Evolutionary conservation across 2,888 invertebrate species (phyloP).

Genomic region (Pyrrhosoma nymphula): DNA sequence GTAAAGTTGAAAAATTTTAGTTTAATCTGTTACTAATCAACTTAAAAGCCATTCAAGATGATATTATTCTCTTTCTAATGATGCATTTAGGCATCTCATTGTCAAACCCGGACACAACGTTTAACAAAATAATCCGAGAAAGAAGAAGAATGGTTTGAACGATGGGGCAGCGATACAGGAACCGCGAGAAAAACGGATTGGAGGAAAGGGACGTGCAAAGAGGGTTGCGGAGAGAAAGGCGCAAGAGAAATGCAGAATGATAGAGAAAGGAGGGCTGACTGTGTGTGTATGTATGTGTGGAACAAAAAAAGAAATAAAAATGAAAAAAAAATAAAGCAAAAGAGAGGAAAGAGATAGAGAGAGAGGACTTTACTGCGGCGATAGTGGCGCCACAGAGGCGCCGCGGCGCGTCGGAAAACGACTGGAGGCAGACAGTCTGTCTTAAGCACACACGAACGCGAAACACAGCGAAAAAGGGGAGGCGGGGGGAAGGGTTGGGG

Average conservation of each 20-base stretch:
- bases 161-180: background rate
- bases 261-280: too few relatives aligned
- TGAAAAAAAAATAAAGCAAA: background rate
- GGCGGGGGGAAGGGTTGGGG: background rate
- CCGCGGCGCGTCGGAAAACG: constrained; percentile 65
- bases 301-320: too few relatives aligned
- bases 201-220: background rate
- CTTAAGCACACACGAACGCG: constrained; percentile 60
- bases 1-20: too few relatives aligned
- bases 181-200: background rate
- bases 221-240: background rate
- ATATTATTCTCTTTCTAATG: too few relatives aligned
- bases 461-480: background rate
- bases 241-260: background rate
- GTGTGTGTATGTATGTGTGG: too few relatives aligned
- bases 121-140: too few relatives aligned
- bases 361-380: constrained; percentile 61
- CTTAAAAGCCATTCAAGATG: too few relatives aligned
- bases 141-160: background rate
- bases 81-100: too few relatives aligned
- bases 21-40: too few relatives aligned
- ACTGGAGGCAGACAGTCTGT: constrained; percentile 67
- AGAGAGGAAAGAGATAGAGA: background rate
- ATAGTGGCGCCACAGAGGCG: constrained; percentile 64
- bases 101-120: too few relatives aligned